A percentile compares a stretch with the other conserved stretches of the same genome.
These are phyloP conservation scores for Dyspetes luteomarginatus DNA, from an alignment of 2,888 invertebrate genomes.

Conservation along the genomic window DNA sequence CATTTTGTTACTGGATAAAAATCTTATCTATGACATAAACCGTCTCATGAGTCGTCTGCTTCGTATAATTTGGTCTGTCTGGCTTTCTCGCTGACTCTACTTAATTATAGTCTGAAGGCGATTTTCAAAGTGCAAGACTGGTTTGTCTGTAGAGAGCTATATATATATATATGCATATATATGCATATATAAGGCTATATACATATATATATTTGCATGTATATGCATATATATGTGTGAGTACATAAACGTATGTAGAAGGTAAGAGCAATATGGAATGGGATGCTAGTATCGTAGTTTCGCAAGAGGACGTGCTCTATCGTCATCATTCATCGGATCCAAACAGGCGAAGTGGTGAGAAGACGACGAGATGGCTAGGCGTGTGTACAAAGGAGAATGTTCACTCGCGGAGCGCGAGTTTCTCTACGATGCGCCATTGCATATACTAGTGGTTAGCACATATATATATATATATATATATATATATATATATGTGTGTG, in stretches of 20 bases:
- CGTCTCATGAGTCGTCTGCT: neutral
- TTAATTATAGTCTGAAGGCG: constrained; percentile 74
- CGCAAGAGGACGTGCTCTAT: constrained; percentile 77
- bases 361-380: constrained; percentile 12
- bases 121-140: neutral
- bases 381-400: constrained; percentile 13
- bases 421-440: constrained; percentile 1
- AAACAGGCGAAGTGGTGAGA: constrained; percentile 63
- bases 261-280: constrained; percentile 30
- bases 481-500: too few relatives aligned
- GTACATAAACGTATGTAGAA: neutral
- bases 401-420: constrained; percentile 15
- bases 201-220: neutral
- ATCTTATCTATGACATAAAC: neutral
- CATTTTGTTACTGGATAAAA: neutral
- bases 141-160: neutral
- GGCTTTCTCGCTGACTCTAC: constrained; percentile 74
- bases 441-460: neutral
- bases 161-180: neutral
- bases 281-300: constrained; percentile 53
- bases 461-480: neutral
- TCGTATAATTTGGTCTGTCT: neutral
- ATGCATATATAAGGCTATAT: neutral
- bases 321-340: constrained; percentile 73
- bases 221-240: neutral